These are phyloP conservation scores for Onychomys arenicola DNA, from an alignment of 2,797 vertebrate genomes.

Conservation along the genomic window DNA sequence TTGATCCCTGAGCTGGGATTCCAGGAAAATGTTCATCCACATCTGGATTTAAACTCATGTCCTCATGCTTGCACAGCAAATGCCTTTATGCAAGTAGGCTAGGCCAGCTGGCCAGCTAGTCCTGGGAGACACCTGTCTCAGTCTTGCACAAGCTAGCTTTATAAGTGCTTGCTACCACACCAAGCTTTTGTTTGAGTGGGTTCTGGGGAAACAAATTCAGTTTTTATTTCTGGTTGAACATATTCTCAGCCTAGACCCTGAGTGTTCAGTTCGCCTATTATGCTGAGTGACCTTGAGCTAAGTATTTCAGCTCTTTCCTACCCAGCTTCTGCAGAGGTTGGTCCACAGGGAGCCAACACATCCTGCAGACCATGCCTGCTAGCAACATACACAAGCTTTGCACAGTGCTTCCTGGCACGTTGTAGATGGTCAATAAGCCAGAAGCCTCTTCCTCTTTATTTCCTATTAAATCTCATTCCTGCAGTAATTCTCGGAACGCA, in stretches of 20 bases:
- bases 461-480: slow-evolving; percentile 1
- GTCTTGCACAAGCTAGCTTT: background rate
- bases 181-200: background rate
- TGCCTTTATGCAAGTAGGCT: background rate
- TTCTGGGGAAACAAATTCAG: background rate
- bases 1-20: background rate
- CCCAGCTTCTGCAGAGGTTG: background rate
- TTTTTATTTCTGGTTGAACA: background rate
- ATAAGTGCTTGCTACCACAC: background rate
- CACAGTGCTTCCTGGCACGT: background rate
- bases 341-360: background rate
- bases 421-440: background rate
- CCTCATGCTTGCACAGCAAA: background rate
- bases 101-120: no score
- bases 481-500: slow-evolving; percentile 30
- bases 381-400: background rate
- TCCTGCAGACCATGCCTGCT: background rate
- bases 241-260: background rate
- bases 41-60: background rate
- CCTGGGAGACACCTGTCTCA: background rate
- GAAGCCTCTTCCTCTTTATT: slow-evolving; percentile 23
- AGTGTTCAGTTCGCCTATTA: background rate
- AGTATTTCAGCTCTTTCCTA: background rate
- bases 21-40: background rate
- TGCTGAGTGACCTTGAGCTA: slow-evolving; percentile 48